Base-by-base conservation (phyloP, 2,797 vertebrate species). In the Jordanella pulchra region DNA sequence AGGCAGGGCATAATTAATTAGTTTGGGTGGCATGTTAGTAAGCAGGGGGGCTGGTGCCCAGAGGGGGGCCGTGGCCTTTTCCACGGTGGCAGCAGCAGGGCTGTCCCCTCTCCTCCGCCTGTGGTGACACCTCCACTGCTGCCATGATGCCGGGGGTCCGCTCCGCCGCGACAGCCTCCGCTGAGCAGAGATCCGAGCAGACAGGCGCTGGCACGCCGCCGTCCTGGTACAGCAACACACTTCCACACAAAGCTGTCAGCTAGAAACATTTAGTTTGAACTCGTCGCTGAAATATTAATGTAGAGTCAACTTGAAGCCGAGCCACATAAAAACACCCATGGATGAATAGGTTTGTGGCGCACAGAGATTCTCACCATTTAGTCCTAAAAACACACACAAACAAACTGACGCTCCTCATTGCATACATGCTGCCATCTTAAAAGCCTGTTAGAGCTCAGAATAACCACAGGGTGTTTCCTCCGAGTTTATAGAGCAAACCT, bases 1-100 rank as follows among this genome's bases (percentile, higher is more conserved):
- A 82, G 55, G 48, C 68, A 64, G 77, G 74, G 77, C 80, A 75
- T 82, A 76, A 75, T 84, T 91, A 89, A 91, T 90, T 84, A 87
- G 83, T 81, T 84, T 85, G 77, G 86, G 84, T 81, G 85, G 89
- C 87, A 88, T 88, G 84, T 79, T 82, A 77, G 87, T 55, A 63
- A 42, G 60, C n/a, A 60, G 45, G 87, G 87, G 84, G 67, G 69
- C 28, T 25, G 53, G 72, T 56, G 84, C 87, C 87, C 70, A 28
- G 76, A 84, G 84, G 90, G 89, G 87, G 87, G 84, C 67, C 25
- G 56, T 92, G 92, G 87, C 92, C 92, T 93, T 92, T 63, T 86
- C 81, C 80, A 67, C 82, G 69, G 86, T 73, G 81, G 84, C 75
- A 77, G 82, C 86, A 83, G 87, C 75, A 55, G 75, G 82, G 67